These are phyloP conservation scores for Fregata magnificens DNA, from an alignment of 2,113 vertebrate genomes.

Conservation along the genomic window DNA sequence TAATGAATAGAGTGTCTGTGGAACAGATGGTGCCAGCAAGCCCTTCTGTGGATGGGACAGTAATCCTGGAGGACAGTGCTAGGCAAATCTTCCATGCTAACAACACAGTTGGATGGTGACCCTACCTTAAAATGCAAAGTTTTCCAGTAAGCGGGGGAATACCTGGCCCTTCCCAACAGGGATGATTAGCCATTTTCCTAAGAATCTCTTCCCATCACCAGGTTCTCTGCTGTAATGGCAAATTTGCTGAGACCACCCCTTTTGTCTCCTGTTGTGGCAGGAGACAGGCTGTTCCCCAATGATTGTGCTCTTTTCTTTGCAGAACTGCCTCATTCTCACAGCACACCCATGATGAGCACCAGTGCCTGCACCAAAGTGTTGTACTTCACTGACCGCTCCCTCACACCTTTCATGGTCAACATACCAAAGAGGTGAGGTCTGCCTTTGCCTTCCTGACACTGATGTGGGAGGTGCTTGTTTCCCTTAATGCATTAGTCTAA, in stretches of 20 bases:
- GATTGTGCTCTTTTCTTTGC: constrained; percentile 41
- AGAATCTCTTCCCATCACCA: not conserved
- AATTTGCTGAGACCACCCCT: not conserved
- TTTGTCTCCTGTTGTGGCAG: not conserved
- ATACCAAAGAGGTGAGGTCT: constrained; percentile 91
- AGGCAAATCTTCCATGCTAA: not conserved
- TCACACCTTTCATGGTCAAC: constrained; percentile 95
- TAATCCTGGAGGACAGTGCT: not conserved
- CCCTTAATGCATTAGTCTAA: not conserved
- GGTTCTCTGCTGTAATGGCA: not conserved
- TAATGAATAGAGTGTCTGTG: not conserved
- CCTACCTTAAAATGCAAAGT: not conserved
- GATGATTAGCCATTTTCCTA: not conserved
- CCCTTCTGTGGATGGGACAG: not conserved
- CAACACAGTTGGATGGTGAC: not conserved
- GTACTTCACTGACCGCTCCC: constrained; percentile 93
- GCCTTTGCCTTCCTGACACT: not conserved
- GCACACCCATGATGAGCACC: constrained; percentile 80
- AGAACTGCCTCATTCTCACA: constrained; percentile 86
- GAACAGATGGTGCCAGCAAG: not conserved
- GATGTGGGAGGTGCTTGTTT: not conserved
- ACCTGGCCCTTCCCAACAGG: not conserved
- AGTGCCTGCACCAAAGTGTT: constrained; percentile 92
- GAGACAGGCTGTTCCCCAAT: not conserved
- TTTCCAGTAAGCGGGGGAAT: not conserved